Percentiles rank a stretch among this genome's conserved stretches.
Conservation (phyloP, 2,888 invertebrate genomes). For the Epistrophe eligans region DNA sequence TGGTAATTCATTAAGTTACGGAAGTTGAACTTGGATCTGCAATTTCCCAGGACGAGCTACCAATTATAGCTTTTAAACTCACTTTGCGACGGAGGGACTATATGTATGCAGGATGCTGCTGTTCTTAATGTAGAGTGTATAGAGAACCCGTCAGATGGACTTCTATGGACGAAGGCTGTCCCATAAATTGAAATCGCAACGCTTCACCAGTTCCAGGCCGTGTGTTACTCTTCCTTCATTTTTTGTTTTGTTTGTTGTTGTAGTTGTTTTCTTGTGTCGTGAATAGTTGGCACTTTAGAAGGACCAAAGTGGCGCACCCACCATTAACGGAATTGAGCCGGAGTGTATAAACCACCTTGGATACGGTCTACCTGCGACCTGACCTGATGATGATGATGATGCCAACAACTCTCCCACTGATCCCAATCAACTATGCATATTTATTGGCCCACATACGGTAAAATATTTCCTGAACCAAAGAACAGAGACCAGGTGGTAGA, state of each 20-base stretch:
- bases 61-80: slow-evolving; percentile 79
- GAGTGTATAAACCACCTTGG: slow-evolving; percentile 76
- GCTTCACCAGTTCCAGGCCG: slow-evolving; percentile 53
- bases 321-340: slow-evolving; percentile 75
- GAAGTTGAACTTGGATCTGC: slow-evolving; percentile 84
- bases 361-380: slow-evolving; percentile 70
- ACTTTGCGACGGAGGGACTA: slow-evolving; percentile 65
- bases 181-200: slow-evolving; percentile 77
- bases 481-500: slow-evolving; percentile 21
- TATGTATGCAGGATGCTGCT: not conserved
- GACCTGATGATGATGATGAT: slow-evolving; percentile 69
- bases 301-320: slow-evolving; percentile 75
- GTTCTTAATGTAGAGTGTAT: not conserved
- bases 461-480: slow-evolving; percentile 81
- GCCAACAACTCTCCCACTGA: slow-evolving; percentile 73
- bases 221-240: slow-evolving; percentile 1
- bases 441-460: slow-evolving; percentile 83
- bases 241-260: slow-evolving; percentile 1
- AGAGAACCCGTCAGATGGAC: not conserved
- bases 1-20: slow-evolving; percentile 84
- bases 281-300: slow-evolving; percentile 75
- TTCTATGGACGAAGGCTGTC: slow-evolving; percentile 62
- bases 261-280: slow-evolving; percentile 55
- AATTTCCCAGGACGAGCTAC: slow-evolving; percentile 84
- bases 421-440: slow-evolving; percentile 80